A percentile compares a stretch with the other conserved stretches of the same genome.
phyloP scores from a whole-genome alignment of 92 coral and sea anemone genomes.

The Paramuricea clavata region DNA sequence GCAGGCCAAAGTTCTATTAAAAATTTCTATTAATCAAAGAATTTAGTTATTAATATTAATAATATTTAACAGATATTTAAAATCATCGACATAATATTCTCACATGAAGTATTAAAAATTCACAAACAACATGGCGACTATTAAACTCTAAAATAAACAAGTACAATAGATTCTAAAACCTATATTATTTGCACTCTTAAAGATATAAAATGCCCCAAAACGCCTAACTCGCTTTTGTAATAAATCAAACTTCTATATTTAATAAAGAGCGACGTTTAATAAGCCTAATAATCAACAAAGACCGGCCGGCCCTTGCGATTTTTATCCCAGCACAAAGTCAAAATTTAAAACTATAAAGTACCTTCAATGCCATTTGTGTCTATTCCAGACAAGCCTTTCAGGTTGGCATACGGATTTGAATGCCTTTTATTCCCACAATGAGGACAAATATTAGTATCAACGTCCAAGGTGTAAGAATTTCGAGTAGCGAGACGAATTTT shows the following conservation, averaged over 20 bases:
- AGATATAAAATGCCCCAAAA: background rate
- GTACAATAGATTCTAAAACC: background rate
- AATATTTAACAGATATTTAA: no score
- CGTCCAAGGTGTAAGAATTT: background rate
- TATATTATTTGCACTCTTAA: background rate
- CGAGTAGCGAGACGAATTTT: conserved; percentile 40
- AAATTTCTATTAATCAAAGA: no score
- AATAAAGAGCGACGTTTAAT: background rate
- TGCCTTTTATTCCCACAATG: conserved; percentile 37
- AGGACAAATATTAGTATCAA: conserved; percentile 38
- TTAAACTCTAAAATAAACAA: background rate
- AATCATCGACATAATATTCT: no score
- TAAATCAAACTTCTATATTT: background rate
- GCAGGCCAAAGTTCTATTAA: background rate
- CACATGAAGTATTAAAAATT: background rate
- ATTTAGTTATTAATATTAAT: no score
- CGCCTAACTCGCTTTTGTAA: background rate
- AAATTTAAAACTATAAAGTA: background rate
- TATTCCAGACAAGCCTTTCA: background rate
- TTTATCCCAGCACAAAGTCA: background rate
- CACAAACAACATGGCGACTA: conserved; percentile 3
- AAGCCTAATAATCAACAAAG: background rate
- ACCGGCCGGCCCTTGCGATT: background rate
- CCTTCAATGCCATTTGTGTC: background rate
- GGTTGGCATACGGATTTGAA: conserved; percentile 41